A percentile compares a stretch with the other conserved stretches of the same genome.
phyloP scores from a whole-genome alignment of 2,888 invertebrate genomes.

The Spialia ferax region DNA sequence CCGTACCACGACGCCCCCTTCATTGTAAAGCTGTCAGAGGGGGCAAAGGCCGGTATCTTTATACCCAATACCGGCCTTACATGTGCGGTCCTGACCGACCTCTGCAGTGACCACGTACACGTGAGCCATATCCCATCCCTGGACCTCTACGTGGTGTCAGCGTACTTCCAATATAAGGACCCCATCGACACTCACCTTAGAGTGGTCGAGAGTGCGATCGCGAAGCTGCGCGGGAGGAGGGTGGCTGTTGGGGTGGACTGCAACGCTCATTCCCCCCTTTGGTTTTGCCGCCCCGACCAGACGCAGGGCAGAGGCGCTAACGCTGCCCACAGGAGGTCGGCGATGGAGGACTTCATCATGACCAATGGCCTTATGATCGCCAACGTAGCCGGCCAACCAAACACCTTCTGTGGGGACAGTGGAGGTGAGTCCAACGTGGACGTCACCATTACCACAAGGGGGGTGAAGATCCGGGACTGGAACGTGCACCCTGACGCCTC shows the following conservation, averaged over 20 bases:
- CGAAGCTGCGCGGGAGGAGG: neutral
- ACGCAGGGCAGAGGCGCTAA: neutral
- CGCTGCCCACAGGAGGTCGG: neutral
- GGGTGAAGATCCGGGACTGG: neutral
- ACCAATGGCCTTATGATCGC: neutral
- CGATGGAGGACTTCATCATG: neutral
- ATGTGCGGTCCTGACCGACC: neutral
- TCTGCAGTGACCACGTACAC: neutral
- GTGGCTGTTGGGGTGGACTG: neutral
- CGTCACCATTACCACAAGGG: neutral
- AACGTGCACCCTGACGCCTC: neutral
- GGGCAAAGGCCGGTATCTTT: neutral
- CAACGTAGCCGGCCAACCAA: neutral
- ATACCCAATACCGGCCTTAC: neutral
- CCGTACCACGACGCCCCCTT: neutral
- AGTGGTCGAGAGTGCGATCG: neutral
- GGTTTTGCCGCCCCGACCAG: neutral
- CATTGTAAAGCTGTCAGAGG: neutral
- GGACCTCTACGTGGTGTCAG: conserved; percentile 1
- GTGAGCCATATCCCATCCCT: conserved; percentile 8
- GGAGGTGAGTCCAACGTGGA: neutral
- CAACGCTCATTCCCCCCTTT: neutral
- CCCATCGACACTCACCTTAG: neutral
- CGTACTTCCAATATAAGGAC: neutral
- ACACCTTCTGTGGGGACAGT: neutral